Evolutionary conservation across 1,140 invertebrate genomes (phyloP), one percentile per base, ranked within the genome.

Genomic region (Parapsyche elsis): DNA sequence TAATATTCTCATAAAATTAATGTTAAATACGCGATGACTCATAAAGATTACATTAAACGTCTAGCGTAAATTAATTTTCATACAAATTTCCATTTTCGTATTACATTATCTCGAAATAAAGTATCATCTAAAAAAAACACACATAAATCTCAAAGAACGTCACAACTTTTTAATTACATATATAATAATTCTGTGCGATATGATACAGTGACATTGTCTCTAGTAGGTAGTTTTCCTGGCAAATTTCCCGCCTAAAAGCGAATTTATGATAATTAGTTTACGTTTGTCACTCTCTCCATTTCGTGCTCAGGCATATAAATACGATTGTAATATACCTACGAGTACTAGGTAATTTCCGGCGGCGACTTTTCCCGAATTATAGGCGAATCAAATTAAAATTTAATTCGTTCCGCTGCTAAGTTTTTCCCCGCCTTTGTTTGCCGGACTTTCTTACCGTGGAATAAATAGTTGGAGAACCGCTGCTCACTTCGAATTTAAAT

Each of bases 251-350:
- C 24, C 64, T 9, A 24, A 67, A 30, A 67, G 64, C 10, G 21
- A 67, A 67, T 67, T 67, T 30, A 67, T 67, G 23, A 67, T 67
- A 67, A 67, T 67, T 67, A 67, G 24, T 26, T 67, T 23, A 67
- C 26, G 49, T 53, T 16, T 53, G 49, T 53, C 49, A 53, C 12
- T 53, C 10, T 12, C 49, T 38, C 30, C 30, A 38, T n/a, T n/a
- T n/a, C n/a, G n/a, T n/a, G n/a, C n/a, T n/a, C n/a, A n/a, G n/a
- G n/a, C n/a, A n/a, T n/a, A n/a, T n/a, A n/a, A n/a, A n/a, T n/a
- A n/a, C 30, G 30, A 38, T 38, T 7, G 30, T 38, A 38, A 38
- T 38, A 38, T 38, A 38, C 30, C n/a, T n/a, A n/a, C n/a, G n/a
- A n/a, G n/a, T 38, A 38, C 30, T 38, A 38, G 7, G 30, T 38